A percentile compares a stretch with the other conserved stretches of the same genome.
Conservation (phyloP, 2,113 vertebrate genomes). For the Ctenodactylus gundi region DNA sequence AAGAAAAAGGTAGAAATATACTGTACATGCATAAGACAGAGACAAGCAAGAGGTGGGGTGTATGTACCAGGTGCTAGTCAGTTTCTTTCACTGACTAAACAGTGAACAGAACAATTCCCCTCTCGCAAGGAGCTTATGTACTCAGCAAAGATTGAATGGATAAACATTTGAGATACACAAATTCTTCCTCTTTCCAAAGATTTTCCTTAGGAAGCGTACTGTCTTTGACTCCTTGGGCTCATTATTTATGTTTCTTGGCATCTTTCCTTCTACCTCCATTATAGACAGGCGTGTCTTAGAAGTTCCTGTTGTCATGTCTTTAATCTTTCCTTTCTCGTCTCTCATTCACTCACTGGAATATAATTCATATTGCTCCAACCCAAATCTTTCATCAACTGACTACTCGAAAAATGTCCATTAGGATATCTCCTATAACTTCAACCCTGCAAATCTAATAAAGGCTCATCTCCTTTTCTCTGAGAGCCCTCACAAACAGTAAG, state of each 20-base stretch:
- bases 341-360: neutral
- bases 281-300: neutral
- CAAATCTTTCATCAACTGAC: neutral
- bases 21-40: neutral
- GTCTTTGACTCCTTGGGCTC: neutral
- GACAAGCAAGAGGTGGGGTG: neutral
- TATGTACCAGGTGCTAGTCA: neutral
- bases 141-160: neutral
- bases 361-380: neutral
- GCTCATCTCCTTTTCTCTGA: neutral
- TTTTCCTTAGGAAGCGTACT: neutral
- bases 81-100: neutral
- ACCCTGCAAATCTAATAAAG: neutral
- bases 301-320: neutral
- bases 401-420: neutral
- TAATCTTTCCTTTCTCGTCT: neutral
- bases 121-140: neutral
- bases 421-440: neutral
- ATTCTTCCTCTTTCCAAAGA: neutral
- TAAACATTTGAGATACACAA: neutral
- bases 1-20: neutral
- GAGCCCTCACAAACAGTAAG: neutral
- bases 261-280: neutral
- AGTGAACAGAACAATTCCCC: neutral
- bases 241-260: neutral